Conservation (phyloP, 2,888 invertebrate genomes). For the Dione juno region DNA sequence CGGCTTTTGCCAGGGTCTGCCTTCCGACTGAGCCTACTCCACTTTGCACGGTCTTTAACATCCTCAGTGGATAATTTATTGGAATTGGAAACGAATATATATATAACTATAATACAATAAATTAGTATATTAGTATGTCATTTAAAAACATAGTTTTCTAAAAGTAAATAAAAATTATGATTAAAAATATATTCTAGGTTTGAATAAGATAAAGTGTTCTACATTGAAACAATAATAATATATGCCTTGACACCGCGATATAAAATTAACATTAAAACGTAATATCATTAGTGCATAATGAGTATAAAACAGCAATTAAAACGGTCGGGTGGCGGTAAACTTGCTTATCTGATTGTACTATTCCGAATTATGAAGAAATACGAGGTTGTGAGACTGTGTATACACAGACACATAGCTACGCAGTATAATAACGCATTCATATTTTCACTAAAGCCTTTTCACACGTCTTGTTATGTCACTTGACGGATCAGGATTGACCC, state of each 20-base stretch:
- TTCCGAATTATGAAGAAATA: constrained; percentile 44
- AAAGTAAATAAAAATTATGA: too few species aligned
- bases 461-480: constrained; percentile 36
- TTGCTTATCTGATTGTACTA: constrained; percentile 46
- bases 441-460: constrained; percentile 31
- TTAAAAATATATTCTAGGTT: not conserved
- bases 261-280: constrained; percentile 42
- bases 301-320: constrained; percentile 45
- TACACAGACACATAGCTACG: constrained; percentile 7
- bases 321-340: constrained; percentile 44
- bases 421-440: constrained; percentile 22
- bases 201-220: constrained; percentile 29
- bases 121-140: too few species aligned
- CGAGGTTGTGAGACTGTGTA: constrained; percentile 42
- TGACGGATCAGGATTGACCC: constrained; percentile 31
- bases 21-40: too few species aligned
- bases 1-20: too few species aligned
- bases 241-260: constrained; percentile 41
- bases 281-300: constrained; percentile 42
- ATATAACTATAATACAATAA: too few species aligned
- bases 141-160: not conserved
- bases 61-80: too few species aligned
- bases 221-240: constrained; percentile 21
- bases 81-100: too few species aligned
- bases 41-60: too few species aligned